Evolutionary conservation across 1,140 invertebrate genomes (phyloP).

Genomic region (Aleiodes sp.): DNA sequence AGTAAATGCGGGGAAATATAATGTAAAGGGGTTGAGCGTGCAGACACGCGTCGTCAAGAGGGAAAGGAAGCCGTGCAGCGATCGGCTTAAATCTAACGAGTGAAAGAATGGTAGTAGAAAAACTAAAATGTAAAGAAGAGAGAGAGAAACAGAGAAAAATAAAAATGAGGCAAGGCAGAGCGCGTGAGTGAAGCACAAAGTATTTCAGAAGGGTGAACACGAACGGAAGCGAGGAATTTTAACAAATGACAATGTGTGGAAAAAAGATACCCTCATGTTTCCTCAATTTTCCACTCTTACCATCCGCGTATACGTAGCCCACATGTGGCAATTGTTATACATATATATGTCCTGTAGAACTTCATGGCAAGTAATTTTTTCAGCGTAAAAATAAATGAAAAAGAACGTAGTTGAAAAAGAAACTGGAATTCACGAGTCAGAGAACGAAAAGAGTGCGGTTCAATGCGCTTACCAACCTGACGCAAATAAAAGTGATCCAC

Average conservation of each 20-base stretch:
- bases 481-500: conserved; percentile 23
- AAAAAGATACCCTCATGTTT: no score
- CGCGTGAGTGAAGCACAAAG: neutral
- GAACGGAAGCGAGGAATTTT: conserved; percentile 13
- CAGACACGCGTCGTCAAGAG: conserved; percentile 23
- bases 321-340: no score
- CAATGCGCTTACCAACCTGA: no score
- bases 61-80: conserved; percentile 21
- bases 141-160: neutral
- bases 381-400: no score
- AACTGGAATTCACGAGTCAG: no score
- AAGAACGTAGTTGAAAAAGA: no score
- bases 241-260: conserved; percentile 5
- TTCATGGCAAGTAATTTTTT: no score
- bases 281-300: no score
- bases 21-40: conserved; percentile 9
- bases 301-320: no score
- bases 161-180: neutral
- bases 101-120: neutral
- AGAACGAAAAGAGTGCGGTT: no score
- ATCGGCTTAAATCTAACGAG: conserved; percentile 22
- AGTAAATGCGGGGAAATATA: conserved; percentile 6
- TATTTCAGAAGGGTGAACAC: neutral
- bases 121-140: neutral
- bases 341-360: no score